Percentiles rank a stretch among this genome's conserved stretches.
phyloP scores from a whole-genome alignment of 2,113 vertebrate species.

The Chelonoidis abingdonii region DNA sequence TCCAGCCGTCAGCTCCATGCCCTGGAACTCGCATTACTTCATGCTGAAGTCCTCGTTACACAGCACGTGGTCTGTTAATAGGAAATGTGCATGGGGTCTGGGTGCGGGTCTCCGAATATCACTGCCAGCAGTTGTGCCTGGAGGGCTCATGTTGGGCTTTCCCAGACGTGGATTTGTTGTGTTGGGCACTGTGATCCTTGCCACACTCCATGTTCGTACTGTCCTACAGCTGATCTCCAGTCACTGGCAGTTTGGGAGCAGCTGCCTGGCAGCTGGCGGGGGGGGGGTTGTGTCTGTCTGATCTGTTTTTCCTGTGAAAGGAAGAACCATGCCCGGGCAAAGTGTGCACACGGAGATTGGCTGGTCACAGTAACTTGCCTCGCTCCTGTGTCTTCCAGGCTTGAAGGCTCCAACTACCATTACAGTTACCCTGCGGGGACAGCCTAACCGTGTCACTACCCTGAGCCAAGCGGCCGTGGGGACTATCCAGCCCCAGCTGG shows the following conservation, averaged over 20 bases:
- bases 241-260: fast-evolving
- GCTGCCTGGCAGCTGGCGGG: not conserved
- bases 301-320: not conserved
- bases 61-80: not conserved
- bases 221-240: fast-evolving
- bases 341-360: not conserved
- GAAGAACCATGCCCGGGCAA: not conserved
- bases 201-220: not conserved
- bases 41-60: not conserved
- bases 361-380: not conserved
- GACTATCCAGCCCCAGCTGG: constrained; percentile 1
- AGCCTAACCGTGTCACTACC: constrained; percentile 81
- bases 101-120: not conserved
- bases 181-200: not conserved
- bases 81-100: not conserved
- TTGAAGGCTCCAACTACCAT: constrained; percentile 94
- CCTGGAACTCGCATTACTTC: not conserved
- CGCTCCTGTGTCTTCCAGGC: constrained; percentile 69
- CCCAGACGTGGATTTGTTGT: not conserved
- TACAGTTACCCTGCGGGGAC: constrained; percentile 91
- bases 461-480: constrained; percentile 83
- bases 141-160: not conserved
- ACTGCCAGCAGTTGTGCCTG: not conserved
- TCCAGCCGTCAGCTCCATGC: not conserved
- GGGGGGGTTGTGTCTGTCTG: not conserved